These are phyloP conservation scores for Nowickia ferox DNA, from an alignment of 2,888 invertebrate species.

Conservation along the genomic window DNA sequence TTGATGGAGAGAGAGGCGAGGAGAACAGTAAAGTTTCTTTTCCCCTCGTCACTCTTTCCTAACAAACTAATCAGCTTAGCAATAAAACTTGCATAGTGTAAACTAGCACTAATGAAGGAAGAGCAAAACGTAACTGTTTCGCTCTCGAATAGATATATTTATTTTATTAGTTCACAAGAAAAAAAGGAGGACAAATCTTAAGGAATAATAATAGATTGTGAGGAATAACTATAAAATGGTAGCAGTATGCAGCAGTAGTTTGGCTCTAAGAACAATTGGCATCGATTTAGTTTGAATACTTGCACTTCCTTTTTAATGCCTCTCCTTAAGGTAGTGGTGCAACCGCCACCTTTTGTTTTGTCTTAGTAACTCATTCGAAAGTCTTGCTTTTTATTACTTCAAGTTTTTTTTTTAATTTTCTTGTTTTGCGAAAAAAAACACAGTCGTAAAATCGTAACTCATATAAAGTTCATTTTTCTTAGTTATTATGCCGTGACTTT, in stretches of 20 bases:
- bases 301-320: constrained; percentile 58
- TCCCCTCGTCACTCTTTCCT: too few species aligned
- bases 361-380: constrained; percentile 17
- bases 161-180: constrained; percentile 21
- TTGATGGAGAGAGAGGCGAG: too few species aligned
- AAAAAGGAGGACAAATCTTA: background rate
- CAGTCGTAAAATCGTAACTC: constrained; percentile 73
- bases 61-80: too few species aligned
- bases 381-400: constrained; percentile 44
- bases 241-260: constrained; percentile 40
- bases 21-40: too few species aligned
- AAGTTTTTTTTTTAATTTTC: constrained; percentile 8
- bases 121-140: constrained; percentile 48
- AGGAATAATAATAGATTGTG: constrained; percentile 25
- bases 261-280: constrained; percentile 61
- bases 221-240: constrained; percentile 38
- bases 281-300: constrained; percentile 67
- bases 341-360: constrained; percentile 36
- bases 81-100: too few species aligned
- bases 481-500: constrained; percentile 73
- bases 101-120: constrained; percentile 58
- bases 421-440: constrained; percentile 29
- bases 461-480: constrained; percentile 72
- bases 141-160: background rate
- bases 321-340: constrained; percentile 46